Percentiles rank a stretch among this genome's conserved stretches.
These are phyloP conservation scores for Pseudorhombus dupliciocellatus DNA, from an alignment of 2,113 vertebrate species.

Conservation along the genomic window DNA sequence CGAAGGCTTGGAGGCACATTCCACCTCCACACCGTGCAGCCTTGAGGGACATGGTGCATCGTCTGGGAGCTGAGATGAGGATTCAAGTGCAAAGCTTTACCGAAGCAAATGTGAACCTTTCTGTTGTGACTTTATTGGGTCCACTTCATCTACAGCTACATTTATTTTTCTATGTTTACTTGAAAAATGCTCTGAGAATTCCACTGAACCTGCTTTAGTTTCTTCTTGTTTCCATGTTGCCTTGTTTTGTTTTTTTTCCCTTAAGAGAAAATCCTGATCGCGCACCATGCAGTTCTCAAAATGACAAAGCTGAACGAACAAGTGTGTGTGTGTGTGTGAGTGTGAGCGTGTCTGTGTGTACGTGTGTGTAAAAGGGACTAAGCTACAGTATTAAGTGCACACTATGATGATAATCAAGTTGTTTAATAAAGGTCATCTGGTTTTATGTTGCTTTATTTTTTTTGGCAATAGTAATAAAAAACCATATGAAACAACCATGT, in stretches of 20 bases:
- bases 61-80: conserved; percentile 20
- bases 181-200: conserved; percentile 69
- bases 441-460: conserved; percentile 61
- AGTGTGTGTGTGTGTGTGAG: conserved; percentile 5
- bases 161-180: conserved; percentile 61
- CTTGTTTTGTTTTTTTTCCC: conserved; percentile 30
- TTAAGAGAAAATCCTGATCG: background rate
- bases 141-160: conserved; percentile 34
- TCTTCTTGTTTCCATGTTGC: conserved; percentile 59
- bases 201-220: conserved; percentile 63
- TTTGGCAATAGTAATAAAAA: conserved; percentile 57
- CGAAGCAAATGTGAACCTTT: conserved; percentile 59
- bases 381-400: conserved; percentile 74
- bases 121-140: conserved; percentile 36
- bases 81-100: conserved; percentile 19
- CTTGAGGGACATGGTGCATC: background rate
- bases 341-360: conserved; percentile 13
- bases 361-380: conserved; percentile 51
- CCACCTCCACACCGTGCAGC: conserved; percentile 37
- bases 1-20: conserved; percentile 35
- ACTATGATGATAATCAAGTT: conserved; percentile 68
- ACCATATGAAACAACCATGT: conserved; percentile 35
- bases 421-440: conserved; percentile 48
- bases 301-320: conserved; percentile 24
- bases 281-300: conserved; percentile 53